A percentile compares a stretch with the other conserved stretches of the same genome.
phyloP scores from a whole-genome alignment of 2,797 vertebrate genomes.

The Aphelocoma californica region DNA sequence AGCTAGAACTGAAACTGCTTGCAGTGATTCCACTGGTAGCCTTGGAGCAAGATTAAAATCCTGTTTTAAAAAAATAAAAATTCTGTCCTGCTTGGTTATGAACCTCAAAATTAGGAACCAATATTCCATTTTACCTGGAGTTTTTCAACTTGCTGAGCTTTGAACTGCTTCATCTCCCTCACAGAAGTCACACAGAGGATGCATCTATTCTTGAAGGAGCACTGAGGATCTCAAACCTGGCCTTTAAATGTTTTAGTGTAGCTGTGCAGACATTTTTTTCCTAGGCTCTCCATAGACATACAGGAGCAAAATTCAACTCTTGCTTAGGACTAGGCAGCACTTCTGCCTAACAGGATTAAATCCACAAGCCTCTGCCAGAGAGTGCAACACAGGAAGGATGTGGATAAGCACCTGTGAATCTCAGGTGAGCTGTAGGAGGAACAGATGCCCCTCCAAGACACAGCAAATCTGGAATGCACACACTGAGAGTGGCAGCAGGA shows the following conservation, averaged over 20 bases:
- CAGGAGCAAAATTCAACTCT: neutral
- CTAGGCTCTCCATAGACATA: neutral
- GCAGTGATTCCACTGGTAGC: neutral
- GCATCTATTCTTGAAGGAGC: neutral
- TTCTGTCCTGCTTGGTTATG: neutral
- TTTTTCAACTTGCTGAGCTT: neutral
- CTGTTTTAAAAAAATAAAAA: neutral
- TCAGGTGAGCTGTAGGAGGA: neutral
- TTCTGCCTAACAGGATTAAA: neutral
- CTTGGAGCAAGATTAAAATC: neutral
- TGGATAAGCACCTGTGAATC: neutral
- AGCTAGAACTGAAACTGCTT: neutral
- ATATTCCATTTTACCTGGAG: neutral
- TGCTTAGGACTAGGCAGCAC: neutral
- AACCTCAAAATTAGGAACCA: neutral
- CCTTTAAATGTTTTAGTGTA: neutral
- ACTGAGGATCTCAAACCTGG: neutral
- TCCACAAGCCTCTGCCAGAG: neutral
- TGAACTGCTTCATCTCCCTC: neutral
- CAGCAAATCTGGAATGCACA: neutral
- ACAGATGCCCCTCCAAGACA: neutral
- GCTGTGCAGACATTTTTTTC: neutral
- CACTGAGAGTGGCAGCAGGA: neutral
- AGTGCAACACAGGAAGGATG: fast-evolving
- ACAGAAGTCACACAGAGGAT: neutral